phyloP scores from a whole-genome alignment of 2,888 invertebrate genomes.

The Sturmia bella region DNA sequence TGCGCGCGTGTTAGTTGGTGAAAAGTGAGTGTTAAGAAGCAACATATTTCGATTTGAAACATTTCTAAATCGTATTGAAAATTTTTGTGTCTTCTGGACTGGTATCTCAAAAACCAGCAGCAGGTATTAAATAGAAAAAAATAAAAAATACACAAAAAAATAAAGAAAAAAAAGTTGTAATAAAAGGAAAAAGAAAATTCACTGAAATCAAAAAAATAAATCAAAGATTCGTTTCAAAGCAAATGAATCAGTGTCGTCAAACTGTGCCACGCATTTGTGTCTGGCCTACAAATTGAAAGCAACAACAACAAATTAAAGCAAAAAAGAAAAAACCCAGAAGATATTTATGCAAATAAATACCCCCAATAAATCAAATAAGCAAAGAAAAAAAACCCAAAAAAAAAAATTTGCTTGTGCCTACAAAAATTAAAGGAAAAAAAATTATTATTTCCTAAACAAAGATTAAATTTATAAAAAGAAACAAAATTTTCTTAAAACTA shows the following conservation, averaged over 20 bases:
- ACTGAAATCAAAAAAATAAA: slow-evolving; percentile 24
- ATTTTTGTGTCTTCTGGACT: slow-evolving; percentile 15
- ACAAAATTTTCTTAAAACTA: too few species aligned
- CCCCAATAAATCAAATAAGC: slow-evolving; percentile 27
- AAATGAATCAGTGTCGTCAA: slow-evolving; percentile 59
- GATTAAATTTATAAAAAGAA: not conserved
- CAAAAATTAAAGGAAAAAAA: slow-evolving; percentile 31
- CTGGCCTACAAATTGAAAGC: slow-evolving; percentile 55
- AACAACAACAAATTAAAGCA: slow-evolving; percentile 7
- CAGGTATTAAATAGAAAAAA: slow-evolving; percentile 10
- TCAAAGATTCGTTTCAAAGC: not conserved
- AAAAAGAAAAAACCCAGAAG: slow-evolving; percentile 19
- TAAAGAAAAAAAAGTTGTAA: not conserved
- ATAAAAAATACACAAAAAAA: not conserved
- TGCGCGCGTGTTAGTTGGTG: not conserved
- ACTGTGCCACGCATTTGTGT: slow-evolving; percentile 52
- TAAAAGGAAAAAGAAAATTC: slow-evolving; percentile 12
- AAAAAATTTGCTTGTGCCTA: slow-evolving; percentile 55
- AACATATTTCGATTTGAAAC: slow-evolving; percentile 9
- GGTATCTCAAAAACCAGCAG: slow-evolving; percentile 31
- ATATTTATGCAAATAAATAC: slow-evolving; percentile 14
- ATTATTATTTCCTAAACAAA: not conserved
- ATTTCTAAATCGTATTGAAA: slow-evolving; percentile 22
- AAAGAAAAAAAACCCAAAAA: slow-evolving; percentile 71
- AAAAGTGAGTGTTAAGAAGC: slow-evolving; percentile 21